Evolutionary conservation across 2,113 vertebrate species (phyloP).

Genomic region (Esox niger): DNA sequence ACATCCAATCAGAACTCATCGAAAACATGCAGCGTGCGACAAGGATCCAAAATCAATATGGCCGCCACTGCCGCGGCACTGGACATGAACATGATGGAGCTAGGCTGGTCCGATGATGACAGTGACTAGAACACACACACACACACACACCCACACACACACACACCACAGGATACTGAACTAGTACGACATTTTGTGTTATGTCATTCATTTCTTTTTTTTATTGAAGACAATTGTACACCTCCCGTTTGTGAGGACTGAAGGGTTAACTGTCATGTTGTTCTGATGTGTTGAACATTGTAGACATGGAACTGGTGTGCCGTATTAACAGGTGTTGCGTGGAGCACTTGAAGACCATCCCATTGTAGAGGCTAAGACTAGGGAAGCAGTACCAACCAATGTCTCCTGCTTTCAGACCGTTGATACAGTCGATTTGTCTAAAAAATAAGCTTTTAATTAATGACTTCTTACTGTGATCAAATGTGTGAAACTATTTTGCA

Average conservation of each 20-base stretch:
- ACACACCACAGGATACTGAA: no score
- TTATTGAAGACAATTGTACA: no score
- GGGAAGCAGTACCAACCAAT: neutral
- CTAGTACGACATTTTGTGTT: no score
- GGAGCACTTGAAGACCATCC: constrained; percentile 50
- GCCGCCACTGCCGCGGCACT: constrained; percentile 38
- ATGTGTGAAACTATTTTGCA: constrained; percentile 56
- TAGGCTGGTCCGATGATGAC: constrained; percentile 88
- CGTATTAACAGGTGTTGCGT: constrained; percentile 52
- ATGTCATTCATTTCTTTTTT: no score
- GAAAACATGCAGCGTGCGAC: constrained; percentile 91
- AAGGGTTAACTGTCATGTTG: no score
- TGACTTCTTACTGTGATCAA: constrained; percentile 62
- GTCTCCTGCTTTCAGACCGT: constrained; percentile 50
- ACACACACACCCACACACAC: no score
- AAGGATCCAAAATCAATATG: constrained; percentile 93
- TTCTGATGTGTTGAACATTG: constrained; percentile 52
- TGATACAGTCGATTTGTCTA: constrained; percentile 56
- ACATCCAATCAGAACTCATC: constrained; percentile 93
- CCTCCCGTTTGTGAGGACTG: no score
- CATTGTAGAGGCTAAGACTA: constrained; percentile 30
- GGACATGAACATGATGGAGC: constrained; percentile 89
- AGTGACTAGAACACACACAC: constrained; percentile 69
- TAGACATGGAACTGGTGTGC: constrained; percentile 49
- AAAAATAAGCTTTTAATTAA: constrained; percentile 50